phyloP scores from a whole-genome alignment of 1,140 invertebrate species.

The Mycetomoellerius zeteki region DNA sequence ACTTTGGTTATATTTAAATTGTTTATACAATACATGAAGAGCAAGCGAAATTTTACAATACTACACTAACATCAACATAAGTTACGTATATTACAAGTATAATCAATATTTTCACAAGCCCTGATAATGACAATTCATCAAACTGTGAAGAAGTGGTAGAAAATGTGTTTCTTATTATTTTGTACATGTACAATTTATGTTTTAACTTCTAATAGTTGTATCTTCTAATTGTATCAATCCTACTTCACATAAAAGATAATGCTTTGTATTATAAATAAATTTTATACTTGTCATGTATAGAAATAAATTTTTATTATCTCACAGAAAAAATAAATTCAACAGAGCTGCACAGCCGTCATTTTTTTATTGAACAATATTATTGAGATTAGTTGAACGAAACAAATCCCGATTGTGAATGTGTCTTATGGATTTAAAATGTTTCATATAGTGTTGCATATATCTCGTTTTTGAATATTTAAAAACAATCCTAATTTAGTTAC shows the following conservation, averaged over 20 bases:
- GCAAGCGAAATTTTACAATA: constrained; percentile 46
- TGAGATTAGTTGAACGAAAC: constrained; percentile 48
- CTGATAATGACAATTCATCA: constrained; percentile 33
- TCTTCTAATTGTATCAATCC: background rate
- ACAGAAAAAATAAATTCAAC: constrained; percentile 50
- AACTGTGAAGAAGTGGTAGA: constrained; percentile 33
- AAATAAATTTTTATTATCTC: constrained; percentile 46
- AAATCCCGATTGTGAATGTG: constrained; percentile 39
- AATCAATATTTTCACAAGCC: constrained; percentile 63
- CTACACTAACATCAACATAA: constrained; percentile 50
- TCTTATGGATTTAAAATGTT: constrained; percentile 37
- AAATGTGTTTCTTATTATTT: constrained; percentile 42
- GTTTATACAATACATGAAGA: constrained; percentile 51
- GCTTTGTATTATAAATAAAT: constrained; percentile 41
- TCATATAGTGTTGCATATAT: constrained; percentile 26
- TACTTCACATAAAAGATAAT: constrained; percentile 40
- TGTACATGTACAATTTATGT: constrained; percentile 22
- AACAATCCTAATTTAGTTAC: constrained; percentile 61
- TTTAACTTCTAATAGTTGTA: background rate
- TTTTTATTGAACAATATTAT: constrained; percentile 43
- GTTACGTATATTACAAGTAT: constrained; percentile 55
- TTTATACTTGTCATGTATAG: background rate
- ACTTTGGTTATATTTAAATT: constrained; percentile 54
- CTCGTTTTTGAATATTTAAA: constrained; percentile 38
- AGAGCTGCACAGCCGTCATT: constrained; percentile 61